Base-by-base conservation (phyloP, 1,140 invertebrate species). In the Drosophila ironensis region DNA sequence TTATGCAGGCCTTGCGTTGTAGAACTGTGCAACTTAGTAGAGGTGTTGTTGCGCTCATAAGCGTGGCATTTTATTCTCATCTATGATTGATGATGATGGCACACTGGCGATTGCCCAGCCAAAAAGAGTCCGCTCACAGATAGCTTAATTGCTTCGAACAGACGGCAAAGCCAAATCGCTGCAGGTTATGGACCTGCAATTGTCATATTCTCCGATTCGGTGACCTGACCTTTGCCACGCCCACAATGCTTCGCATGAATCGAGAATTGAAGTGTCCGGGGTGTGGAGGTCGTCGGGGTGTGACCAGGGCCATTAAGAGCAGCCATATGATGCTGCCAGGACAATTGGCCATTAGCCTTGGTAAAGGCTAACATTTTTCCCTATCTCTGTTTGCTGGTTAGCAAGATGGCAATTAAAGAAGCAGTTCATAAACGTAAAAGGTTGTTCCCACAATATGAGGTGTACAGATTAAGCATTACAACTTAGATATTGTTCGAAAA, bases 31-130 rank as follows among this genome's bases (percentile, higher is more conserved):
- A 12, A 33, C 30, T 11, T 12, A 44, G 25, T 51, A 33, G 14
- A 81, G 78, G 69, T 82, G 78, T 84, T 82, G 68, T 63, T 68
- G 45, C 68, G 44, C 44, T 51, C 41, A 37, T 42, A 20, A 41
- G 19, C 51, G 38, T 30, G 16, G n/a, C 52, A 48, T 66, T 78
- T 71, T 63, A 71, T 76, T 67, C 52, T 38, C 72, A 41, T 75
- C 66, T 76, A 84, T 78, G 78, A 74, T 70, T 66, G 76, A 84
- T 86, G 70, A 54, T 73, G 52, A 61, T 86, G 52, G 60, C 60
- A 30, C n/a, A n/a, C n/a, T n/a, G n/a, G n/a, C n/a, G n/a, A 50
- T 67, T 67, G 57, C 37, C 38, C 3, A 12, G 25, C 19, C n/a
- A n/a, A n/a, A 42, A 57, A 48, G 66, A 44, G 51, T 47, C 14